Evolutionary conservation across 2,888 invertebrate genomes (phyloP), one percentile per base, ranked within the genome.

Genomic region (Microctonus hyperodae): DNA sequence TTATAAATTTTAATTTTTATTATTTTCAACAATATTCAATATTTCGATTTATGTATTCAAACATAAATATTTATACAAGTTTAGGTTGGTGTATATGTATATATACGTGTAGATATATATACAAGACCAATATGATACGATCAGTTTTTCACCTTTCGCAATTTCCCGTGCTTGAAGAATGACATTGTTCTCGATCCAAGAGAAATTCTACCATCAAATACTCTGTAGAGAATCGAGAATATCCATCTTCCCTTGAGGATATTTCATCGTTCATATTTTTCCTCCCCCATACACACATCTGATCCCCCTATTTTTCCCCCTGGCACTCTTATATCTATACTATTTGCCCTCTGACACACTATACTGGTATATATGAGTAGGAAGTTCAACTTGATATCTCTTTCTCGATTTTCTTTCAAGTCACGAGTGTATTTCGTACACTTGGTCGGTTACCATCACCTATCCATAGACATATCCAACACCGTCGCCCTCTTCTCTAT

Each of bases 381-480:
- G 44, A 56, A 28, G 23, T n/a, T 33, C 7, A 37, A 40, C 55
- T 55, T 61, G 65, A 61, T 66, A 66, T 66, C 65, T 61, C 23
- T 60, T 40, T 61, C 23, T 11, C 37, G 35, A 66, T 66, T 66
- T 66, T 66, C 61, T 61, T 51, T 20, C 59, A 20, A 65, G 65
- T 65, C 65, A 53, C 59, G 65, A 65, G 60, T 61, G 55, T 61
- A 61, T 61, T 66, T 61, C 33, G 61, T 48, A 31, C 61, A 53
- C 40, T 35, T 35, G 58, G 51, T 20, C 25, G 23, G 51, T 62
- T 13, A 33, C 16, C 58, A 48, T 58, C 33, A 51, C 50, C 35
- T 61, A 33, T 35, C n/a, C 31, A 61, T 61, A 51, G 37, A 58
- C 53, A 59, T 23, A 37, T 33, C 51, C 9, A 5, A n/a, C 44